These are phyloP conservation scores for Ascaphus truei DNA, from an alignment of 2,113 vertebrate genomes.

Conservation along the genomic window DNA sequence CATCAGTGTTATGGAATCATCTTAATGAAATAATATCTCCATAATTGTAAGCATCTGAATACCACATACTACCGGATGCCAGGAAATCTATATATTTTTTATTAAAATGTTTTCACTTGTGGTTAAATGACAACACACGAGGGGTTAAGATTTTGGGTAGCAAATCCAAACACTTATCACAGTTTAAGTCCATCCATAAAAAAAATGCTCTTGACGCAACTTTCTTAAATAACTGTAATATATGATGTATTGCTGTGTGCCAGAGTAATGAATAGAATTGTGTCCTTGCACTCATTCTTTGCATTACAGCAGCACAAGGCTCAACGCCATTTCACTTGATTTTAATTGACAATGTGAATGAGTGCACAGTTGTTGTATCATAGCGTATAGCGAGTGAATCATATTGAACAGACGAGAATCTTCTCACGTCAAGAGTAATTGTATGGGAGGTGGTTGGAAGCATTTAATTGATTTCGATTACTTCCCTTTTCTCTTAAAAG, in stretches of 20 bases:
- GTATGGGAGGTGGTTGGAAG: conserved; percentile 13
- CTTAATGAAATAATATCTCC: too few relatives aligned
- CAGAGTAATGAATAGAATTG: neutral
- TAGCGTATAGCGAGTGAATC: conserved; percentile 24
- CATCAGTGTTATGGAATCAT: too few relatives aligned
- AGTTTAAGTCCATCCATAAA: neutral
- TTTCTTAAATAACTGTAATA: conserved; percentile 8
- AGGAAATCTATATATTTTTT: too few relatives aligned
- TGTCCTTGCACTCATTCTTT: neutral
- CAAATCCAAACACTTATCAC: conserved; percentile 13
- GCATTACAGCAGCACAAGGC: neutral
- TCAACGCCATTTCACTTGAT: neutral
- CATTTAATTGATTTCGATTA: conserved; percentile 34
- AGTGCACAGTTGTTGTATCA: conserved; percentile 1
- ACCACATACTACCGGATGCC: too few relatives aligned
- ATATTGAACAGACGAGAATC: conserved; percentile 29
- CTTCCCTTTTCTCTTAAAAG: conserved; percentile 10
- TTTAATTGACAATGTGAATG: conserved; percentile 23
- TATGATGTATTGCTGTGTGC: neutral
- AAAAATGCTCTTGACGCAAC: neutral
- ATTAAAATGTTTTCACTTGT: neutral
- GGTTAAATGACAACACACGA: neutral
- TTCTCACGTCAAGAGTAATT: conserved; percentile 12
- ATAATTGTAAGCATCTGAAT: too few relatives aligned
- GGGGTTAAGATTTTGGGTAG: neutral